Percentiles rank a stretch among this genome's conserved stretches.
These are phyloP conservation scores for Octodon degus DNA, from an alignment of 2,113 vertebrate species.

Conservation along the genomic window DNA sequence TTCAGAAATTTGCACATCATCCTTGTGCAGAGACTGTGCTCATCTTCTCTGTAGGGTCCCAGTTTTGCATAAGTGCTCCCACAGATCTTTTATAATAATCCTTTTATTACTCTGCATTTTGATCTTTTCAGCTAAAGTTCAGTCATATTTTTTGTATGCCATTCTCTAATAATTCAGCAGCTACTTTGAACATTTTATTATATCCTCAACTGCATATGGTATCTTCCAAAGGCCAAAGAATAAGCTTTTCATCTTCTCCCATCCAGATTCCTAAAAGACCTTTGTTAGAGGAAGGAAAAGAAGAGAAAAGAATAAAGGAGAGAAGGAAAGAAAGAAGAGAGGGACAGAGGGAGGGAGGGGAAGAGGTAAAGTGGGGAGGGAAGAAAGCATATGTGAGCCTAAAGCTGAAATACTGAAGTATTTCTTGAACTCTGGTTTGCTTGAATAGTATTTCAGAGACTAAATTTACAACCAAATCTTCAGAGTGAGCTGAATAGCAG, in stretches of 20 bases:
- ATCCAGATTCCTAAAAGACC: neutral
- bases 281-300: neutral
- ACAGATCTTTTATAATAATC: neutral
- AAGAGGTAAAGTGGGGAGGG: rapidly evolving
- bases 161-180: neutral
- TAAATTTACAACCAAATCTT: conserved; percentile 14
- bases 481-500: neutral
- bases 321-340: too few relatives aligned
- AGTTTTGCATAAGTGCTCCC: neutral
- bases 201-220: neutral
- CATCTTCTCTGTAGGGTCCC: neutral
- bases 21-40: neutral
- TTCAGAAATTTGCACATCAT: neutral
- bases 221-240: neutral
- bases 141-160: neutral
- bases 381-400: neutral
- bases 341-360: rapidly evolving
- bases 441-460: neutral
- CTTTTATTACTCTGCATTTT: neutral
- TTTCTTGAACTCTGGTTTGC: neutral
- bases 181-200: neutral
- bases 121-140: neutral
- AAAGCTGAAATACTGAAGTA: neutral
- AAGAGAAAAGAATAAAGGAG: neutral
- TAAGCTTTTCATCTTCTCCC: neutral